Conservation (phyloP, 2,113 vertebrate genomes). For the Syrrhaptes paradoxus region DNA sequence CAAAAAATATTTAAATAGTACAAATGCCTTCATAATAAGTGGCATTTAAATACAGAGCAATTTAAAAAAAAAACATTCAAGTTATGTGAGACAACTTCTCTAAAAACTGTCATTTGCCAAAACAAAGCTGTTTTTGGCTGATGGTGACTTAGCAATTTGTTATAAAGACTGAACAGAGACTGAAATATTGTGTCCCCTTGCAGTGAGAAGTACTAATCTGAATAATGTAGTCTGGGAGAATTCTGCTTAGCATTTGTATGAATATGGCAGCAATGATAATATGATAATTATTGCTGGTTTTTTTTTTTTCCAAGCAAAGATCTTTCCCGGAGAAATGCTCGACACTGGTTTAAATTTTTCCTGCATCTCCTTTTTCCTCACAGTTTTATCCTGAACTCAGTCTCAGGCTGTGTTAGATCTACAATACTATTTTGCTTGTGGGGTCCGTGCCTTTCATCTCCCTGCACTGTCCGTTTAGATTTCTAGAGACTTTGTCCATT, state of each 20-base stretch:
- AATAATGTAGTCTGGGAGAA: neutral
- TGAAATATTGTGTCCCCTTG: slow-evolving; percentile 25
- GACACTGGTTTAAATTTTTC: neutral
- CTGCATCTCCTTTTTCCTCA: neutral
- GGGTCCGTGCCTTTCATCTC: neutral
- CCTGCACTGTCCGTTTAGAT: neutral
- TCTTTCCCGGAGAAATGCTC: neutral
- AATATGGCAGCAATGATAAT: neutral
- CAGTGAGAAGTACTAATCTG: slow-evolving; percentile 5
- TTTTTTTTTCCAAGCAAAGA: neutral
- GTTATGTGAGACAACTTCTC: neutral
- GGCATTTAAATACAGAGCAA: slow-evolving; percentile 31
- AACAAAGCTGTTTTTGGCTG: neutral
- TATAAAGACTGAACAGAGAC: neutral
- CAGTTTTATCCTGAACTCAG: neutral
- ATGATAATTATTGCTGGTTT: neutral
- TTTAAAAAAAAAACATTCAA: slow-evolving; percentile 24
- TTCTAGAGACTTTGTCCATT: neutral
- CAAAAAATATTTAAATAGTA: neutral
- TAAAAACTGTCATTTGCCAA: neutral
- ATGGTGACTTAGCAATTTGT: slow-evolving; percentile 3
- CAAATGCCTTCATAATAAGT: neutral
- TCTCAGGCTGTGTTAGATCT: neutral
- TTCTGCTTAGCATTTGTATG: slow-evolving; percentile 3
- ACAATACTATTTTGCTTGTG: neutral